Evolutionary conservation across 23 tunicate species (phyloP), one percentile per base, ranked within the genome.

Genomic region (Ascidia mentula): DNA sequence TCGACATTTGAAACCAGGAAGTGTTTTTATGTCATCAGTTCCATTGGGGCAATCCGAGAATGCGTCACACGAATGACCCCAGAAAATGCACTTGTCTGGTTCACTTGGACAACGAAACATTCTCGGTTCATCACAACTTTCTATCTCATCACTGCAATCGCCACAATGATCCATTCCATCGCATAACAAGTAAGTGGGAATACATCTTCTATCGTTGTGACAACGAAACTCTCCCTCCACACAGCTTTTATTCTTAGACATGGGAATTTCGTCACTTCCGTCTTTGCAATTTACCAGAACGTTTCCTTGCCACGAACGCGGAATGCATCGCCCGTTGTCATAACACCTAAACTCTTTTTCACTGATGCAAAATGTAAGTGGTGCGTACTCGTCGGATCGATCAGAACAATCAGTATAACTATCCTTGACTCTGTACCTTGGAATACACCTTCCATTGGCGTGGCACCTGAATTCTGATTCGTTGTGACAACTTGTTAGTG

Each of bases 111-210:
- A 81, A 33, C 85, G 61, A 45, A 74, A 81, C 85, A 81, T 71
- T 15, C 31, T 26, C 0, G 80, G 79, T 37, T 5, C 59, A 31
- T 38, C 9, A 32, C 86, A 82, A 7, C 28, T 35, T 82, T 82
- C 86, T 9, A 82, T 75, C 46, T 82, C 86, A 30, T 82, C 86
- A 32, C 86, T 82, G 38, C 86, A 74, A 30, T 82, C 86, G 40
- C 86, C 86, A 46, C 86, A 82, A 60, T 82, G 80, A 34, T 74
- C 72, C 80, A 82, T 59, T 32, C 86, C 86, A 36, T 82, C 86
- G 46, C 86, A 82, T 31, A 74, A 46, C 74, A 70, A 81, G 15
- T 72, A 31, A 17, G 31, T 28, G 7, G 85, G 34, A 24, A 81
- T 32, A 32, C 85, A 81, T 18, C 86, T 36, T 40, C 38, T 15